A percentile compares a stretch with the other conserved stretches of the same genome.
phyloP scores from a whole-genome alignment of 2,113 vertebrate genomes.

The Phylloscopus trochiloides region DNA sequence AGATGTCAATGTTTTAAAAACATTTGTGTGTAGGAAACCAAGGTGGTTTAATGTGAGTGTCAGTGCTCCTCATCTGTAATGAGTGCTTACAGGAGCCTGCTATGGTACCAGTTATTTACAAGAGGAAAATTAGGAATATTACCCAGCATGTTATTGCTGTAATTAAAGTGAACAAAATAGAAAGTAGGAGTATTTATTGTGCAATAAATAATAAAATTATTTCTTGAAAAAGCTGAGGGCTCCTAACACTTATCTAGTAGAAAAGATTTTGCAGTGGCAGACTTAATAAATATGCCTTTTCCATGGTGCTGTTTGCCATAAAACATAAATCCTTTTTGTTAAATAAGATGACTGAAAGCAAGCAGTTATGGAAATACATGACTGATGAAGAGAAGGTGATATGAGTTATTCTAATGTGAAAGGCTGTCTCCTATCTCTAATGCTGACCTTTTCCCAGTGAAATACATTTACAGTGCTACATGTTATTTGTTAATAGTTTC shows the following conservation, averaged over 20 bases:
- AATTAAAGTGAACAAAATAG: constrained; percentile 8
- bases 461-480: neutral
- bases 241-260: neutral
- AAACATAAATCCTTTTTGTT: neutral
- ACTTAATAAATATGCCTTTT: neutral
- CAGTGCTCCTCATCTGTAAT: neutral
- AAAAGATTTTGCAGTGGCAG: neutral
- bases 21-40: neutral
- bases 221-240: neutral
- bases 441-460: constrained; percentile 14
- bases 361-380: neutral
- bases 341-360: neutral
- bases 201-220: neutral
- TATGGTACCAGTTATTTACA: neutral
- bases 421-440: neutral
- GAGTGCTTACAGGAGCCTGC: neutral
- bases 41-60: neutral
- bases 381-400: neutral
- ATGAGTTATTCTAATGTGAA: neutral
- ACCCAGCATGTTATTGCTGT: neutral
- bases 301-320: neutral
- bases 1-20: neutral
- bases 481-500: neutral
- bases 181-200: neutral
- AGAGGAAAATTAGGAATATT: neutral